Percentiles rank a stretch among this genome's conserved stretches.
Conservation (phyloP, 2,888 invertebrate genomes). For the Campoletis raptor region DNA sequence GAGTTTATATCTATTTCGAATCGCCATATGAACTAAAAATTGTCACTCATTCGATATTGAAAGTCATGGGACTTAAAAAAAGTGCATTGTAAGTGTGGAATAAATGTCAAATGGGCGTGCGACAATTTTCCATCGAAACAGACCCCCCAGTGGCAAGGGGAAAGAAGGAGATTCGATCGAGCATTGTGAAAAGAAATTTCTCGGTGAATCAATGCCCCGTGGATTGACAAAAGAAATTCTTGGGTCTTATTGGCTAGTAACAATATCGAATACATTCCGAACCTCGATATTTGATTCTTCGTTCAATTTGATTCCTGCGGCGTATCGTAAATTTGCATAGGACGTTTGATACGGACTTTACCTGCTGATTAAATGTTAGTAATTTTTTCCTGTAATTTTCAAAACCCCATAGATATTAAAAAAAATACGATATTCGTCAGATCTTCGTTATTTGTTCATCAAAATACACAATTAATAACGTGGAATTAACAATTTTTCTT, state of each 20-base stretch:
- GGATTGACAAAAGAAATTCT: constrained; percentile 59
- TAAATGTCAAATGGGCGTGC: constrained; percentile 62
- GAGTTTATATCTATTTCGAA: too few species aligned
- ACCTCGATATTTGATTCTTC: constrained; percentile 45
- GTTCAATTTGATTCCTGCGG: background rate
- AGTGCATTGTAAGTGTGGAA: constrained; percentile 41
- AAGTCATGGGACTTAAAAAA: constrained; percentile 3
- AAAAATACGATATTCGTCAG: background rate
- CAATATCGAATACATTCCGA: constrained; percentile 50
- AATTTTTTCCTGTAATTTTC: background rate
- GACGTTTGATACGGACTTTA: background rate
- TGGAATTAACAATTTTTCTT: background rate
- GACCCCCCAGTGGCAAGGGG: constrained; percentile 33
- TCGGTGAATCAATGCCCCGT: constrained; percentile 37
- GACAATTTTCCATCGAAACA: constrained; percentile 59
- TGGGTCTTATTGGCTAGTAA: constrained; percentile 18
- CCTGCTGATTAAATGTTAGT: background rate
- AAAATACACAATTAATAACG: background rate
- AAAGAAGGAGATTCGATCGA: constrained; percentile 2
- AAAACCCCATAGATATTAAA: background rate
- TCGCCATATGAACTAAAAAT: background rate
- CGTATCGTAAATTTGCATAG: background rate
- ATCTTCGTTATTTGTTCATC: background rate
- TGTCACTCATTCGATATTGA: background rate
- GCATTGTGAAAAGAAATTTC: constrained; percentile 48